Evolutionary conservation across 2,113 vertebrate species (phyloP).

Genomic region (Cairina moschata): DNA sequence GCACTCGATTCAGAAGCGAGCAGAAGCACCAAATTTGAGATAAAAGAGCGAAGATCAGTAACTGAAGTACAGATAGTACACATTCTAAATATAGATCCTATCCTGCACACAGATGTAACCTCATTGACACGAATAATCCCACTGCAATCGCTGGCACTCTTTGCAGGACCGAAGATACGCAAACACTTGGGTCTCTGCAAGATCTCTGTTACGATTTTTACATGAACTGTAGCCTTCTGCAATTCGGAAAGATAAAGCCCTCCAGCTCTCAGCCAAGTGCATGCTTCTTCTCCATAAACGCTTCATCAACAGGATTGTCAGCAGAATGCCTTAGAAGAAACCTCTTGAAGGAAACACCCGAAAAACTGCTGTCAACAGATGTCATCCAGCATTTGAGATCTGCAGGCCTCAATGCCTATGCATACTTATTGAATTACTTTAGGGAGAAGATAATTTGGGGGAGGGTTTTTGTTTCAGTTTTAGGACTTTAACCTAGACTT

Average conservation of each 20-base stretch:
- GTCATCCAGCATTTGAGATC: neutral
- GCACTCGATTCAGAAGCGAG: neutral
- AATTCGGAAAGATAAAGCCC: neutral
- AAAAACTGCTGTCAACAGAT: neutral
- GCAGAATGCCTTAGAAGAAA: neutral
- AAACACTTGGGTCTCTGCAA: neutral
- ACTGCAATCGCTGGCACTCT: neutral
- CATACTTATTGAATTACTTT: neutral
- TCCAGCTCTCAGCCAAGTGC: neutral
- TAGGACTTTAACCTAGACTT: neutral
- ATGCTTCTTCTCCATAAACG: neutral
- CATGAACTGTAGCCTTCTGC: neutral
- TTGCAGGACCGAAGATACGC: neutral
- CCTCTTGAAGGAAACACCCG: neutral
- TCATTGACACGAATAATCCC: slow-evolving; percentile 1
- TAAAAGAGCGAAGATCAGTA: neutral
- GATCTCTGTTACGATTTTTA: accelerated
- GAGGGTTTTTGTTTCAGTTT: neutral
- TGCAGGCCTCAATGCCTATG: neutral
- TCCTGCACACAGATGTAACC: neutral
- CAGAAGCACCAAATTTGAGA: neutral
- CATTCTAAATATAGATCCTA: slow-evolving; percentile 19
- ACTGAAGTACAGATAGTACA: neutral
- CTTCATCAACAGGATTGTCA: neutral
- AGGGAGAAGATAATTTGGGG: neutral